Evolutionary conservation across 1,140 invertebrate genomes (phyloP).

Genomic region (Philopotamus ludificatus): DNA sequence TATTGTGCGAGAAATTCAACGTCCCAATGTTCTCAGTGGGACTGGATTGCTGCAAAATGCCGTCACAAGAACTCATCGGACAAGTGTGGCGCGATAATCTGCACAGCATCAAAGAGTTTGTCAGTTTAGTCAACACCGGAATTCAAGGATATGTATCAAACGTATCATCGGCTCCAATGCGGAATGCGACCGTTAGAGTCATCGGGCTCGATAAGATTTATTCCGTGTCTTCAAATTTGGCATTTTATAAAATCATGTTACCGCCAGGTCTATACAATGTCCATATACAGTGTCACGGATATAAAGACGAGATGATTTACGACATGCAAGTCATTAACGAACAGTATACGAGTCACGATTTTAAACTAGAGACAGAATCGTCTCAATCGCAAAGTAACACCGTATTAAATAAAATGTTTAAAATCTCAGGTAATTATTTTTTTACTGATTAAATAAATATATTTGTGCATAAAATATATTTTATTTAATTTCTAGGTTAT

Average conservation of each 20-base stretch:
- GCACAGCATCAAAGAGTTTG: constrained; percentile 66
- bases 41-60: constrained; percentile 78
- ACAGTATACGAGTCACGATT: constrained; percentile 44
- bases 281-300: constrained; percentile 59
- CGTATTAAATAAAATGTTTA: too few species aligned
- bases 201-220: constrained; percentile 58
- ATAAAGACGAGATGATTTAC: constrained; percentile 51
- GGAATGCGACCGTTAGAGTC: constrained; percentile 69
- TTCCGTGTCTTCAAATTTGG: constrained; percentile 64
- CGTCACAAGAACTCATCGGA: constrained; percentile 62
- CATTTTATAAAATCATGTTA: constrained; percentile 68
- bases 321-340: constrained; percentile 48
- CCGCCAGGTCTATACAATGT: constrained; percentile 64
- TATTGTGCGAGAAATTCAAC: constrained; percentile 58
- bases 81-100: constrained; percentile 75
- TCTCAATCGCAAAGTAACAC: too few species aligned
- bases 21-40: constrained; percentile 61
- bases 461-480: too few species aligned
- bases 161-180: constrained; percentile 61
- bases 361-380: too few species aligned
- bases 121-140: constrained; percentile 61
- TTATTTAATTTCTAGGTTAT: constrained; percentile 60
- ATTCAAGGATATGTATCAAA: constrained; percentile 72
- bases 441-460: too few species aligned
- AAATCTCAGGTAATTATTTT: constrained; percentile 3